These are phyloP conservation scores for Anisognathus igniventris DNA, from an alignment of 2,797 vertebrate species.

Conservation along the genomic window DNA sequence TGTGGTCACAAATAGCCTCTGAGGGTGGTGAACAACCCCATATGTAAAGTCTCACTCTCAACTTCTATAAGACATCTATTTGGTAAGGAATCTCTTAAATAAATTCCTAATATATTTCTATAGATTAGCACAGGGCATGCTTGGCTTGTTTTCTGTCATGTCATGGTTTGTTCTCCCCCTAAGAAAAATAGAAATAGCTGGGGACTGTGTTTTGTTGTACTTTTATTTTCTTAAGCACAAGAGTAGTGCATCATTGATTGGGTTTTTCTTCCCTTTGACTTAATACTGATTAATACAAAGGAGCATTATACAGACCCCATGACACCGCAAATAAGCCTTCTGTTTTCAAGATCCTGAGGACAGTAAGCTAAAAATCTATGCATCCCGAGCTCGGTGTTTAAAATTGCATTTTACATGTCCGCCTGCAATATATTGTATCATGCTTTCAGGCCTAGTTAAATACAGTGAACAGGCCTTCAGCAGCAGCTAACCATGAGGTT, in stretches of 20 bases:
- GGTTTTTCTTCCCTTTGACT: not conserved
- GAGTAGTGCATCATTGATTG: fast-evolving
- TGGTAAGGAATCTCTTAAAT: not conserved
- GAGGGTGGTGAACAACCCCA: fast-evolving
- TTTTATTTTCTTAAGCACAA: not conserved
- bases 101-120: not conserved
- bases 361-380: not conserved
- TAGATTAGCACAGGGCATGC: not conserved
- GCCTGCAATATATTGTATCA: fast-evolving
- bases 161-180: not conserved
- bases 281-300: not conserved
- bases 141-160: not conserved
- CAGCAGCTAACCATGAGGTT: not conserved
- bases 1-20: not conserved
- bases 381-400: not conserved
- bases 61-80: not conserved
- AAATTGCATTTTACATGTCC: not conserved
- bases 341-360: not conserved
- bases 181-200: not conserved
- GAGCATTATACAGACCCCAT: not conserved
- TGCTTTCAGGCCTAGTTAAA: not conserved
- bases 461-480: not conserved
- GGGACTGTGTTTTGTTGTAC: not conserved
- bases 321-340: not conserved
- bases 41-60: not conserved